phyloP scores from a whole-genome alignment of 2,113 vertebrate genomes.

The Grallaria varia region DNA sequence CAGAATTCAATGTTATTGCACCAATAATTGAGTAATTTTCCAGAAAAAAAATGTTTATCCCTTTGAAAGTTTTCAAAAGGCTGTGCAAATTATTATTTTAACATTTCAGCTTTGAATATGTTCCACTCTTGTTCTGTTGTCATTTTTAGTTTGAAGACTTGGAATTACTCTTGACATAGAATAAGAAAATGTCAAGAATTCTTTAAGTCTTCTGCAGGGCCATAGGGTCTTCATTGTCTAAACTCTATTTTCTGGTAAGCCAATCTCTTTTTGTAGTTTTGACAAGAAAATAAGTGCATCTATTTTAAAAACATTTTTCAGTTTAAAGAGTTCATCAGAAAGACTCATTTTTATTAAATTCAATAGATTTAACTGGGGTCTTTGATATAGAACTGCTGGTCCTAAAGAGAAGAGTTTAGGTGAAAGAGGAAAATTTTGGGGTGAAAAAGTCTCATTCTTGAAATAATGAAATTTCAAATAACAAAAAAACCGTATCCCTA shows the following conservation, averaged over 20 bases:
- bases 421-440: slow-evolving; percentile 60
- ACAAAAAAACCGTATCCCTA: slow-evolving; percentile 18
- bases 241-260: neutral
- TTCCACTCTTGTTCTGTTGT: neutral
- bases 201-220: neutral
- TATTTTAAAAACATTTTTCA: neutral
- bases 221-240: neutral
- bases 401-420: neutral
- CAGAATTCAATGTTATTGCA: neutral
- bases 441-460: slow-evolving; percentile 29
- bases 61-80: neutral
- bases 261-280: neutral
- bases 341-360: slow-evolving; percentile 1
- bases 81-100: neutral
- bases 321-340: neutral
- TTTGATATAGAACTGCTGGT: slow-evolving; percentile 31
- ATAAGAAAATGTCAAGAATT: neutral
- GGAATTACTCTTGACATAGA: neutral
- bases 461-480: slow-evolving; percentile 56
- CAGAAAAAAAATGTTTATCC: neutral
- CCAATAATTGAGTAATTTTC: neutral
- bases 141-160: neutral
- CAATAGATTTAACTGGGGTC: neutral
- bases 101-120: neutral
- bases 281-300: neutral